Conservation (phyloP, 1,140 invertebrate species). For the Drosophila ambigua region DNA sequence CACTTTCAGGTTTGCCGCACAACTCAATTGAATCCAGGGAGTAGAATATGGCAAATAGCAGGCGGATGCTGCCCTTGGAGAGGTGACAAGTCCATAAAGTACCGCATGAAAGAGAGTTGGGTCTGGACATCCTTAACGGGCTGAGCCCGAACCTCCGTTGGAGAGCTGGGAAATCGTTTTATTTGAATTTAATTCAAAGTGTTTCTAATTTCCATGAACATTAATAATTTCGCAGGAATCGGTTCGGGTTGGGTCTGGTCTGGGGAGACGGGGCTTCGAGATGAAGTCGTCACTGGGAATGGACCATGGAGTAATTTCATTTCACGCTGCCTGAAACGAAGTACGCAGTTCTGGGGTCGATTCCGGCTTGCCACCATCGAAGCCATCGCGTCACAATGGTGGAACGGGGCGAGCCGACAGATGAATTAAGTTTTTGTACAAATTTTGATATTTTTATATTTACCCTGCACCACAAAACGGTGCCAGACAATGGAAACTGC, state of each 20-base stretch:
- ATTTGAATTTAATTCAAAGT: conserved; percentile 80
- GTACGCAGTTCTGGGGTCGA: conserved; percentile 46
- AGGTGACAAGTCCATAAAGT: conserved; percentile 17
- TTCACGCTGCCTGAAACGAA: conserved; percentile 76
- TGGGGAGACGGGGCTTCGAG: conserved; percentile 17
- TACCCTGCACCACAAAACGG: conserved; percentile 71
- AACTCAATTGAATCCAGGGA: conserved; percentile 74
- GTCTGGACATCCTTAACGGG: conserved; percentile 4
- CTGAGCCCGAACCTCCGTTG: conserved; percentile 10
- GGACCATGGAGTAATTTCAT: conserved; percentile 79
- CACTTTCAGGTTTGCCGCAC: conserved; percentile 55
- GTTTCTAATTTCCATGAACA: conserved; percentile 71
- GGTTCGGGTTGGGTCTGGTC: neutral
- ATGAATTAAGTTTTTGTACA: conserved; percentile 70
- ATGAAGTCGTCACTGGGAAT: conserved; percentile 75
- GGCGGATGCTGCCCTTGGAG: conserved; percentile 33
- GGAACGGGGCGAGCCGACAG: neutral
- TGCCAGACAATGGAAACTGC: conserved; percentile 73
- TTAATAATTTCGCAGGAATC: conserved; percentile 53
- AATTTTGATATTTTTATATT: conserved; percentile 72
- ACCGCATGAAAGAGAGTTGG: conserved; percentile 1
- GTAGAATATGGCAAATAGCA: conserved; percentile 18
- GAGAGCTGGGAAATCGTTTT: conserved; percentile 59
- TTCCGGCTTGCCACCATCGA: conserved; percentile 57
- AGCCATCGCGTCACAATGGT: conserved; percentile 38